Conservation (phyloP, 2,888 invertebrate genomes). For the Platycheirus rosarum region DNA sequence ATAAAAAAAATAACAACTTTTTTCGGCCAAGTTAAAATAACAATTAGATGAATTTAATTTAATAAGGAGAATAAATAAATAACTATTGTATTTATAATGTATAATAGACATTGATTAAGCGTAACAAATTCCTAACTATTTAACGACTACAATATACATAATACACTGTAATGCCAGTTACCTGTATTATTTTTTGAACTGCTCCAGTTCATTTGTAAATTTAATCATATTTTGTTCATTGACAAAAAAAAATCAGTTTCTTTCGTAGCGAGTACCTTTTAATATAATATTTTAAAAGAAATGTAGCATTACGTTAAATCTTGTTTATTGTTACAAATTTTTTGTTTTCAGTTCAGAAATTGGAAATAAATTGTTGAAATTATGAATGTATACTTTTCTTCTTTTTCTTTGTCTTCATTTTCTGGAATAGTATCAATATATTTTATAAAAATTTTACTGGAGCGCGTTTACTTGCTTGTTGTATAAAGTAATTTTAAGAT, state of each 20-base stretch:
- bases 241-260: constrained; percentile 45
- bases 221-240: constrained; percentile 44
- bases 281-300: constrained; percentile 8
- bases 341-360: constrained; percentile 8
- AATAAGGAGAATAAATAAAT: constrained; percentile 10
- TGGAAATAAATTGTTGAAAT: constrained; percentile 59
- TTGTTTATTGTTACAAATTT: constrained; percentile 45
- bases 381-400: background rate
- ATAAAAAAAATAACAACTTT: no score
- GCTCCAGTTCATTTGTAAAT: constrained; percentile 30
- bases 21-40: no score
- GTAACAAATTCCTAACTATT: constrained; percentile 45
- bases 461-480: no score
- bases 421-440: no score
- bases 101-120: constrained; percentile 49
- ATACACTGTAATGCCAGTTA: constrained; percentile 50
- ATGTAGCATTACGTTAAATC: constrained; percentile 30
- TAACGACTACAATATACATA: constrained; percentile 24
- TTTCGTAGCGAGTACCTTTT: constrained; percentile 63
- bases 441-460: no score
- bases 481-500: no score
- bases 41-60: constrained; percentile 36
- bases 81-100: constrained; percentile 36
- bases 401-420: no score
- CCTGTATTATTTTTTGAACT: constrained; percentile 34